Base-by-base conservation (phyloP, 2,113 vertebrate genomes). In the Melanerpes formicivorus region DNA sequence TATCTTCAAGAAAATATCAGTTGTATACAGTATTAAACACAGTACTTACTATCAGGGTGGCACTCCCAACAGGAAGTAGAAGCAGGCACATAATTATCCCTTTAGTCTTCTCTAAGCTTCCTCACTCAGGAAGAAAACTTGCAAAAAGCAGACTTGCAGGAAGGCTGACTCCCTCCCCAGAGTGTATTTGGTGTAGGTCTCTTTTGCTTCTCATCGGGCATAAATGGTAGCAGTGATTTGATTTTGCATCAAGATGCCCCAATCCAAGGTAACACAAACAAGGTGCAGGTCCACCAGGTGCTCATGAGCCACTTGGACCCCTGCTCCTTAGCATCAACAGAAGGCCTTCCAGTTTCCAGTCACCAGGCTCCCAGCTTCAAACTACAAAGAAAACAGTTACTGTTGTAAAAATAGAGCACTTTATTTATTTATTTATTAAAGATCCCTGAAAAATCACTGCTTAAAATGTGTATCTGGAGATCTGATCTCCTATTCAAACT, bases 11-110 rank as follows among this genome's bases (percentile, higher is more conserved):
- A 83, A 93, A 90, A 18, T 87, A 93, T 46, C 79, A 77, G 55
- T 25, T 73, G 55, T 27, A 82, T 7, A 7, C 14, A 92, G 46
- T n/a, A 87, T 80, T 80, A 85, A 85, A 87, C 23, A 70, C 22
- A 74, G 75, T 74, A 70, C 72, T 93, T 67, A 74, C 76, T 82
- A 17, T 80, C 34, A 77, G 71, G 56, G 44, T 93, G 82, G 64
- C 75, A 87, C 79, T 93, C 75, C 82, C 95, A 95, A 60, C 32
- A 87, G 76, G 82, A 95, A 90, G 77, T 17, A 80, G 46, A 87
- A 93, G 82, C 52, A 79, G 79, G n/a, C 22, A 70, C n/a, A 19
- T 76, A 75, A 90, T 93, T 79, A 82, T 65, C 17, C 18, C 22
- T 66, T 32, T 21, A 59, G 21, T 73, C 81, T 89, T 84, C 91